Percentiles rank a stretch among this genome's conserved stretches.
Conservation (phyloP, 2,797 vertebrate genomes). For the Botia kubotai region DNA sequence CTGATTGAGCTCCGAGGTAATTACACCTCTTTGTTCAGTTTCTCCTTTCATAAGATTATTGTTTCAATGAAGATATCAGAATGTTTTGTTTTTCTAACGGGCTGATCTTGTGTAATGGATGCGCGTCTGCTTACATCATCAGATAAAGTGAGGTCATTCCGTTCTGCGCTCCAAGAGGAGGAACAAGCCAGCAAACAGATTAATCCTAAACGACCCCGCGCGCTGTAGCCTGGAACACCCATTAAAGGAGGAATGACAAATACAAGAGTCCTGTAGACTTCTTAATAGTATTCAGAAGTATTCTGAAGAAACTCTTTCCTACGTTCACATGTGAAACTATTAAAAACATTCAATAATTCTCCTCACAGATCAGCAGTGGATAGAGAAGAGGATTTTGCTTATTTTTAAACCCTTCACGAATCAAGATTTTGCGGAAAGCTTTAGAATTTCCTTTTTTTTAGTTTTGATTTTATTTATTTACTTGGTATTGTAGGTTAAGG, state of each 20-base stretch:
- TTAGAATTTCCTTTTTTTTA: conserved; percentile 70
- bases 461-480: conserved; percentile 71
- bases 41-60: conserved; percentile 24
- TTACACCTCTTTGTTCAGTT: conserved; percentile 78
- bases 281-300: conserved; percentile 48
- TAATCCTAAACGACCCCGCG: conserved; percentile 91
- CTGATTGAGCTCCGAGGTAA: conserved; percentile 84
- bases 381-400: conserved; percentile 32
- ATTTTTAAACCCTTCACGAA: conserved; percentile 2
- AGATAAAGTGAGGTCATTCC: conserved; percentile 99
- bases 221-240: conserved; percentile 69
- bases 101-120: neutral
- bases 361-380: conserved; percentile 34
- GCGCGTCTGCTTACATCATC: conserved; percentile 52
- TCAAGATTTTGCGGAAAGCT: conserved; percentile 34
- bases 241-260: conserved; percentile 38
- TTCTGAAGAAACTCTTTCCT: conserved; percentile 41
- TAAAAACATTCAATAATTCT: conserved; percentile 35
- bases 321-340: conserved; percentile 46
- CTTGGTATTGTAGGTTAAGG: conserved; percentile 65
- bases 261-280: conserved; percentile 37
- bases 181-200: conserved; percentile 99
- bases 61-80: neutral
- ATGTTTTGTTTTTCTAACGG: too few species aligned
- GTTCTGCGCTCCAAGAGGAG: conserved; percentile 92